A percentile compares a stretch with the other conserved stretches of the same genome.
Conservation (phyloP, 2,888 invertebrate genomes). For the Ochropleura leucogaster region DNA sequence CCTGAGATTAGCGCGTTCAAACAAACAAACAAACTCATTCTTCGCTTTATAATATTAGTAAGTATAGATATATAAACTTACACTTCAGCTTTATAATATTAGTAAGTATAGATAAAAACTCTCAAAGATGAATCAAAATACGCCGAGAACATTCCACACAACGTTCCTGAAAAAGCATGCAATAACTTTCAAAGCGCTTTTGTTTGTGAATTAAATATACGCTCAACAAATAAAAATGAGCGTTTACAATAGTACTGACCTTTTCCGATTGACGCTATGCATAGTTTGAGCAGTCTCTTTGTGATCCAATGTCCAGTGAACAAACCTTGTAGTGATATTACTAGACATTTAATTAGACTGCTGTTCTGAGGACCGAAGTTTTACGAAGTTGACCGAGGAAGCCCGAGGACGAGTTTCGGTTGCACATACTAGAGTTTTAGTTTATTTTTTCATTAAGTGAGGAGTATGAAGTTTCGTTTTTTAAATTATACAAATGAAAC, state of each 20-base stretch:
- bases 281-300: conserved; percentile 33
- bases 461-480: not conserved
- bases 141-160: conserved; percentile 1
- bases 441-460: not conserved
- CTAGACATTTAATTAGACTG: conserved; percentile 11
- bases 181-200: conserved; percentile 8
- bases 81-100: too few relatives aligned
- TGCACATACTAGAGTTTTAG: not conserved
- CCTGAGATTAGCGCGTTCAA: too few relatives aligned
- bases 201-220: not conserved
- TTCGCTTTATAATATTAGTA: too few relatives aligned
- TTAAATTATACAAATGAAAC: not conserved
- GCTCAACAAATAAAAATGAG: conserved; percentile 33
- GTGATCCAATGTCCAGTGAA: conserved; percentile 17
- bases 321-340: not conserved
- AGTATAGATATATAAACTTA: too few relatives aligned
- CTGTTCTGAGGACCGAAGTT: not conserved
- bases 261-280: conserved; percentile 5
- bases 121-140: not conserved
- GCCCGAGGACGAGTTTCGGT: not conserved
- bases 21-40: too few relatives aligned
- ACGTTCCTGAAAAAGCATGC: not conserved
- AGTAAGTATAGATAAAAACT: not conserved
- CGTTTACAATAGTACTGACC: conserved; percentile 21
- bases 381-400: not conserved